phyloP scores from a whole-genome alignment of 2,113 vertebrate species.

The Agapornis roseicollis region DNA sequence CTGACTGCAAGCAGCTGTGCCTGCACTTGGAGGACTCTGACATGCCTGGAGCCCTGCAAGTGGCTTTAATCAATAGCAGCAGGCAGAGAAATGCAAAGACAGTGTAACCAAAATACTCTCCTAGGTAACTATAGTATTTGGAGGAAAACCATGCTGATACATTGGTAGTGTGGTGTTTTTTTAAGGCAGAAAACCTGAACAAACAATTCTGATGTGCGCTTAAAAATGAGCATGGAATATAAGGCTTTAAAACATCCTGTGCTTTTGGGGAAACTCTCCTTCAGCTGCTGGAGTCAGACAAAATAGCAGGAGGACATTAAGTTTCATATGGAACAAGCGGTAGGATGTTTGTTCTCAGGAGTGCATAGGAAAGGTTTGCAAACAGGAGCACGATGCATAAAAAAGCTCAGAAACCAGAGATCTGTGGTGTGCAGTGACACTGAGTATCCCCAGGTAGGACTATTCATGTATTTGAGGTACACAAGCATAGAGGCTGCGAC shows the following conservation, averaged over 20 bases:
- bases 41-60: neutral
- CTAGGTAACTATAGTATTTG: neutral
- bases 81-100: neutral
- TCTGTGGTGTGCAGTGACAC: neutral
- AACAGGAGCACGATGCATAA: neutral
- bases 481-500: neutral
- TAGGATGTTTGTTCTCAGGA: neutral
- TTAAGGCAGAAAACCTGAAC: neutral
- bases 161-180: neutral
- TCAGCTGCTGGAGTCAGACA: neutral
- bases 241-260: neutral
- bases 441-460: neutral
- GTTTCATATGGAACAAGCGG: neutral
- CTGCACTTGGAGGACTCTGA: neutral
- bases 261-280: neutral
- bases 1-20: constrained; percentile 51
- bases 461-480: neutral
- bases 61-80: neutral
- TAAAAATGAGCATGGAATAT: neutral
- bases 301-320: neutral
- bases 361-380: neutral
- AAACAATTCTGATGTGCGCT: neutral
- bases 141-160: neutral
- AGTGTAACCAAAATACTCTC: neutral
- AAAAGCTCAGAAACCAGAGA: neutral